These are phyloP conservation scores for Subanguina moxae DNA, from an alignment of 1,140 invertebrate species.

Conservation along the genomic window DNA sequence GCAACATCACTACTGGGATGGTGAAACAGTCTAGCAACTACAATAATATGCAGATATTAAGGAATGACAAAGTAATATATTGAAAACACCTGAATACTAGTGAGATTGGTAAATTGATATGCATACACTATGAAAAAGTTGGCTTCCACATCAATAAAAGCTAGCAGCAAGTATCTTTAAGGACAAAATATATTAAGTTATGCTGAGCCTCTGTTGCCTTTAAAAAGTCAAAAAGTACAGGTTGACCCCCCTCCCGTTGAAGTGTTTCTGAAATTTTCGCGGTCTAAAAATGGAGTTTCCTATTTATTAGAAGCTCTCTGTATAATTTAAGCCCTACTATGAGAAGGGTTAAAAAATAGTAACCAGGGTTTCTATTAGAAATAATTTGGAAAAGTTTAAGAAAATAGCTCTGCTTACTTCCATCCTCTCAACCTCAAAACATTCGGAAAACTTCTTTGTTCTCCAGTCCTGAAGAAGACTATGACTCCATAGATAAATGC, in stretches of 20 bases:
- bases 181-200: background rate
- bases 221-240: too few species aligned
- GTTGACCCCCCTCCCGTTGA: too few species aligned
- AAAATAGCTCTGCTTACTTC: constrained; percentile 40
- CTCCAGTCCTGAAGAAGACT: constrained; percentile 42
- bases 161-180: constrained; percentile 69
- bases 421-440: constrained; percentile 70
- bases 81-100: constrained; percentile 62
- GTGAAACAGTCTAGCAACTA: constrained; percentile 80
- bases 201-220: too few species aligned
- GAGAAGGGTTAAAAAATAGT: too few species aligned
- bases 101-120: constrained; percentile 66
- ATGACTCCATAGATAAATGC: constrained; percentile 53
- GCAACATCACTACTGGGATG: constrained; percentile 74
- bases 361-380: background rate
- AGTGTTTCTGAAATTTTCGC: too few species aligned
- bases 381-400: background rate
- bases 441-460: constrained; percentile 29
- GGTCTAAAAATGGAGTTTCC: too few species aligned
- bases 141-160: constrained; percentile 75
- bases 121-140: constrained; percentile 73
- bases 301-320: too few species aligned
- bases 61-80: constrained; percentile 7
- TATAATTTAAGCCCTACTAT: too few species aligned
- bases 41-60: constrained; percentile 2